These are phyloP conservation scores for Chloebia gouldiae DNA, from an alignment of 2,113 vertebrate species.

Conservation along the genomic window DNA sequence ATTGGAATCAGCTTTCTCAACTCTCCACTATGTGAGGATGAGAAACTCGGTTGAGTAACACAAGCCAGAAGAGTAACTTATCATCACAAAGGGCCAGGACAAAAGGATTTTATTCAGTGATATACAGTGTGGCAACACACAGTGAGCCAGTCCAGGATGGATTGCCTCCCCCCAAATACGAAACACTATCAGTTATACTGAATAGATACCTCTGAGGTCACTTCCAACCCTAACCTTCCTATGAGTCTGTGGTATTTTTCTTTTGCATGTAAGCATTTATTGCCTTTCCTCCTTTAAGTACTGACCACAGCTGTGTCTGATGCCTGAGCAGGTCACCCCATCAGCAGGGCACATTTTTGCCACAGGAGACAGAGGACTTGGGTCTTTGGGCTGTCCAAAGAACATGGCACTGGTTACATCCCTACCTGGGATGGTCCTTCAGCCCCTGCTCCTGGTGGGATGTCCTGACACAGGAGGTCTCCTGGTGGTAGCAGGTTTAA, in stretches of 20 bases:
- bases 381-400: not conserved
- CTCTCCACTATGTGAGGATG: not conserved
- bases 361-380: not conserved
- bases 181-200: not conserved
- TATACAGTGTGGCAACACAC: rapidly evolving
- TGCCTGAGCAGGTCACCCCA: not conserved
- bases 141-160: not conserved
- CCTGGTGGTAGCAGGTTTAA: not conserved
- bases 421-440: not conserved
- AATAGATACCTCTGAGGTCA: not conserved
- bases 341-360: not conserved
- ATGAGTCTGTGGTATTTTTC: not conserved
- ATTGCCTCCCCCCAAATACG: not conserved
- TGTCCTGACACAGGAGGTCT: not conserved
- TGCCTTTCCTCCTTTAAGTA: not conserved
- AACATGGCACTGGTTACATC: not conserved
- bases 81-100: not conserved
- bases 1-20: not conserved
- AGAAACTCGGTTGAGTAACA: not conserved
- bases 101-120: not conserved
- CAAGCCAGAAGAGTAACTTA: not conserved
- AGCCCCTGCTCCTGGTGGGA: not conserved
- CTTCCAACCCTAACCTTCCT: not conserved
- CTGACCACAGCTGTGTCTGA: not conserved
- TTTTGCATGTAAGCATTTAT: not conserved